Percentiles rank a stretch among this genome's conserved stretches.
Evolutionary conservation across 2,888 invertebrate species (phyloP).

Genomic region (Drosophila meridionalis): DNA sequence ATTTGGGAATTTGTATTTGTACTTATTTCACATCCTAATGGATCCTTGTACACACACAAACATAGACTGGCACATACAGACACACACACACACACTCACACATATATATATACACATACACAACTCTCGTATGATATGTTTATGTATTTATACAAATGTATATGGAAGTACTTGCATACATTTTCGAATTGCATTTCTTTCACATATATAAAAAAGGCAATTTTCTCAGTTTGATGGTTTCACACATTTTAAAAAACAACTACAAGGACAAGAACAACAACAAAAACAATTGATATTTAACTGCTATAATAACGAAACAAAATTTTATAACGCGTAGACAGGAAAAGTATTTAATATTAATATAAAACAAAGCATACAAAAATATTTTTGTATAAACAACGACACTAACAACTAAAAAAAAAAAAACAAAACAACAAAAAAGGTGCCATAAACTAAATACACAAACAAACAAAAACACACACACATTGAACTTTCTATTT

Average conservation of each 20-base stretch:
- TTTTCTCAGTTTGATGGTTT: conserved; percentile 83
- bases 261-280: conserved; percentile 45
- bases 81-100: conserved; percentile 9
- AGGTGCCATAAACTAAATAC: conserved; percentile 70
- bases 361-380: conserved; percentile 22
- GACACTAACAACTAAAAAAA: conserved; percentile 31
- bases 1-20: conserved; percentile 33
- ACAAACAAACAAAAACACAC: conserved; percentile 31
- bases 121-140: conserved; percentile 43
- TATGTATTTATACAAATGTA: conserved; percentile 46
- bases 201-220: conserved; percentile 63
- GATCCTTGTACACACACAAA: conserved; percentile 24
- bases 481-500: conserved; percentile 58
- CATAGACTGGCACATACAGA: conserved; percentile 26
- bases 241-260: conserved; percentile 68
- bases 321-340: conserved; percentile 67
- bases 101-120: conserved; percentile 24
- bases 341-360: conserved; percentile 60
- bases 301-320: conserved; percentile 32
- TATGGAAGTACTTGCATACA: conserved; percentile 63
- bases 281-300: conserved; percentile 56
- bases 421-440: conserved; percentile 53
- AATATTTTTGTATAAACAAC: conserved; percentile 59
- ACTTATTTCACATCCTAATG: conserved; percentile 51
- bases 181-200: conserved; percentile 76